Base-by-base conservation (phyloP, 2,113 vertebrate genomes). In the Lagopus muta region DNA sequence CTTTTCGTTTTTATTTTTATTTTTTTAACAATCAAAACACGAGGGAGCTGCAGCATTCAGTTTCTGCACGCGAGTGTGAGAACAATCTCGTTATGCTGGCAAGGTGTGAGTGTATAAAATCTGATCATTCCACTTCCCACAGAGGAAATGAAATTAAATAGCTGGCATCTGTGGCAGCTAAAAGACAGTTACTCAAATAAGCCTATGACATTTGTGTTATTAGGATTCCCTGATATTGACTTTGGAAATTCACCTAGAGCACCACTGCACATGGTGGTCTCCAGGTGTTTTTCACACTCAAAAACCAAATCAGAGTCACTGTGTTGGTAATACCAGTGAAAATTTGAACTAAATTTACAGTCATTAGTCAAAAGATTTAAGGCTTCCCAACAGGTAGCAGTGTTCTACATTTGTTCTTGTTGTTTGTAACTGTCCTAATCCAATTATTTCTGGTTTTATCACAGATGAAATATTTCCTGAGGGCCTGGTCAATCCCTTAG, bases 41-140 rank as follows among this genome's bases (percentile, higher is more conserved):
- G 55, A 16, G 48, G 16, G 78, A 58, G 24, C 42, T 45, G 71
- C 47, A 30, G 25, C 15, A 7, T 45, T 64, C 66, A 64, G 28
- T 28, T 65, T 75, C 47, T 88, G 40, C n/a, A 62, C 20, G 5
- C 42, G 24, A 64, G 69, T 50, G 77, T 64, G 27, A 73, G 32
- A 83, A 48, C 47, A 62, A 21, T 25, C 6, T 77, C 70, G 80
- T 38, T 50, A 43, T 4, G 1, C 32, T 78, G 70, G 73, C 57
- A 75, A 81, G 48, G 34, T 47, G 18, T 25, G 25, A 45, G 38
- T 77, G 73, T 36, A 38, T 62, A 73, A 69, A 83, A 88, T 82
- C 45, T 30, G 18, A 71, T 84, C 0, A 0, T 32, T 88, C 11
- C 6, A 1, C 30, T 55, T 67, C 38, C 24, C 4, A 0, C 25